Base-by-base conservation (phyloP, 1,140 invertebrate species). In the Chrysopa pallens region DNA sequence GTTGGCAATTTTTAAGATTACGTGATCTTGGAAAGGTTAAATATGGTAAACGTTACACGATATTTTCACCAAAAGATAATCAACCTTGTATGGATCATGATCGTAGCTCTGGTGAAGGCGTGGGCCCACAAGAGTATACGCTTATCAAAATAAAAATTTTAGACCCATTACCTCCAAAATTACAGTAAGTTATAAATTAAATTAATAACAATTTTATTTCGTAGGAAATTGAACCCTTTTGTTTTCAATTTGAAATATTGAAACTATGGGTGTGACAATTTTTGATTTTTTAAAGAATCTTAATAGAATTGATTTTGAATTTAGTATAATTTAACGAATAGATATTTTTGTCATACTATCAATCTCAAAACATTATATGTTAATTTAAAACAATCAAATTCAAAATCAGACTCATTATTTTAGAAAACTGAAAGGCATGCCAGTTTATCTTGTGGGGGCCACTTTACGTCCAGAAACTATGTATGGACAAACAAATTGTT, bases 81-180 rank as follows among this genome's bases (percentile, higher is more conserved):
- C 96, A 99, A 60, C 95, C 96, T 3, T 99, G 96, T 60, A 98
- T 99, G 96, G 96, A 99, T 64, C 96, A 99, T 61, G 96, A 99
- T 63, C 72, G 96, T 51, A 78, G 84, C 23, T 73, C 78, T 39
- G 96, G 96, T 8, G 96, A 99, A 71, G 94, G 93, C 42, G 93
- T 98, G 37, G 94, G 87, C 0, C 90, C 93, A 7, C 93, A 97
- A 63, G 95, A 98, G 60, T 99, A 98, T 56, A 98, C 93, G 6
- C 66, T 99, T 1, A 82, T 99, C 40, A 99, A 98, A 66, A 82
- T 98, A 77, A 80, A 83, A 64, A 55, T 96, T 1, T 49, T 79
- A 11, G 59, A 78, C 57, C 83, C 86, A 7, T 73, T 76, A 51
- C 86, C 91, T 11, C 56, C 70, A 40, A 76, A 76, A 61, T 61